Base-by-base conservation (phyloP, 2,888 invertebrate genomes). In the Cerceris rybyensis region DNA sequence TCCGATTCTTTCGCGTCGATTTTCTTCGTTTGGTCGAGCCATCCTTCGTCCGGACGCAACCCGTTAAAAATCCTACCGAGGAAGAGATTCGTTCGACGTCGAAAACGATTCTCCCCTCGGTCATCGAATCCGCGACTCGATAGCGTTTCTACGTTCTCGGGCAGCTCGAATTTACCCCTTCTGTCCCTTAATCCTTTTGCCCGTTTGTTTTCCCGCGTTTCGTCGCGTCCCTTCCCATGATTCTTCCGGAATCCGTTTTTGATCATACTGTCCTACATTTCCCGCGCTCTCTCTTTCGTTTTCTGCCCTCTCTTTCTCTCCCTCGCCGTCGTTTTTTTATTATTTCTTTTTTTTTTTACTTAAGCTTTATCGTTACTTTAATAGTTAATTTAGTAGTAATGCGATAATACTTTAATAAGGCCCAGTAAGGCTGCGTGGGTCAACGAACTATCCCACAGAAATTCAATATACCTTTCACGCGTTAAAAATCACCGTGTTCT, bases 401-500 rank as follows among this genome's bases (percentile, higher is more conserved):
- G 91, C 88, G 89, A 91, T 91, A 91, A 92, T 92, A 91, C 88
- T 87, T 91, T 92, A 92, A 89, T 92, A 92, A 92, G 92, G 92
- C 92, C 92, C 90, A 92, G 91, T 92, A 92, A 92, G 92, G 92
- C 92, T 91, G 89, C 89, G 92, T 92, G 92, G 92, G 88, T 90
- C 71, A 87, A 87, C 79, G 81, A 87, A 87, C 84, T 84, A 83
- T 86, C 91, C 91, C 91, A 91, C 91, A 90, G 88, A 90, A 90
- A 81, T 84, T 90, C 86, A 87, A 90, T 89, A 88, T 89, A 89
- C 46, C 46, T 77, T 65, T 77, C 72, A 73, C 69, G 65, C 67
- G 63, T 80, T 76, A 83, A 86, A 84, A 84, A 61, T 82, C 59
- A 66, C 52, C 60, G 16, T 16, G 42, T 52, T 50, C n/a, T 50